Base-by-base conservation (phyloP, 2,888 invertebrate species). In the Trachelus troglodyta region DNA sequence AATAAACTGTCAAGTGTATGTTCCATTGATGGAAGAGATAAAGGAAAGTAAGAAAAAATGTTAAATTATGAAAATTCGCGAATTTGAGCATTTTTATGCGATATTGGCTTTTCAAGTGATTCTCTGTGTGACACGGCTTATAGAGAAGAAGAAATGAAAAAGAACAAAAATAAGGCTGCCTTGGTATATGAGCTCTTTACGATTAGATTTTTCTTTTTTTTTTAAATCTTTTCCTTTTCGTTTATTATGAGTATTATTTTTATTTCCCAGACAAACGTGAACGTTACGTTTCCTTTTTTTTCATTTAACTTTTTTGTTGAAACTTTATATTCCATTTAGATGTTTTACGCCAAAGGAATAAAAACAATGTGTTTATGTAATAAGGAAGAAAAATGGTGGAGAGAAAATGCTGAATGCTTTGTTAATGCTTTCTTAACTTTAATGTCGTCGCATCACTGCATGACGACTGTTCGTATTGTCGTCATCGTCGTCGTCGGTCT, bases 401-500 rank as follows among this genome's bases (percentile, higher is more conserved):
- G 40, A 56, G 15, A 56, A 56, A 56, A 9, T 56, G 40, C 40
- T 9, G 40, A 56, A 56, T 15, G 40, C 40, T 56, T 56, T 56
- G 23, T 56, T 56, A 56, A 56, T 1, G 15, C 15, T 56, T 15
- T 56, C 23, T 56, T 56, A 56, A 23, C 23, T 9, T 56, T 56
- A 56, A 56, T 56, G 40, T 23, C 40, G 40, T 56, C 40, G 23
- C 40, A 23, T 56, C 71, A 71, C 71, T 71, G 71, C 31, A 71
- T 71, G 33, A 71, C 71, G 31, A 34, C 71, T 23, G 71, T 30
- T 30, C 30, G 31, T 15, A 71, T 71, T 71, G 40, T 56, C 40
- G 40, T 56, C 40, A 56, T 56, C 40, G 40, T 40, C 15, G 40
- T 40, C 40, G 40, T 40, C 23, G 40, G 40, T 78, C 76, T 79